Base-by-base conservation (phyloP, 2,888 invertebrate genomes). In the Pollenia griseotomentosa region DNA sequence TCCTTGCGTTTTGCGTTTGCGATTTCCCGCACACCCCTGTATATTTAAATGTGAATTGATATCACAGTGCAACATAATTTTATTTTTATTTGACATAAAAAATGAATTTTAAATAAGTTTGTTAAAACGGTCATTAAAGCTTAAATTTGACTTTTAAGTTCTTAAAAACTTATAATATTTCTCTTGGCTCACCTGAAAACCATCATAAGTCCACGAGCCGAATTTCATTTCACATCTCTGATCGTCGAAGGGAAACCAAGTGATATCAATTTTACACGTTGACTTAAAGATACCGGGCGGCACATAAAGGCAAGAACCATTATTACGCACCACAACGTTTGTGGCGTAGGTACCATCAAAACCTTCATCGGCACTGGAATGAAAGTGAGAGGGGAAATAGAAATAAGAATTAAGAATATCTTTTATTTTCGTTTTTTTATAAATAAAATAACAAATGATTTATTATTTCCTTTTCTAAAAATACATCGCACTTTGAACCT, bases 231-330 rank as follows among this genome's bases (percentile, higher is more conserved):
- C 97, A 94, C 99, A 99, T 90, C 97, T 96, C 94, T 99, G 99
- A 94, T 99, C 99, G 94, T 99, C 99, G 94, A 99, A 99, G 83
- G 99, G 99, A 94, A 99, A 99, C 99, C 99, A 99, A 90, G 98
- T 99, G 95, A 99, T 99, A 95, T 99, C 98, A 92, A 99, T 99
- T 94, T 98, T 98, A 95, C 99, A 99, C 89, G 99, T 99, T 94
- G 98, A 98, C 94, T 98, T 98, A 95, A 99, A 98, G 94, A 99
- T 99, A 90, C 99, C 99, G 77, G 99, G 99, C 89, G 99, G 99
- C 91, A 99, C 97, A 95, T 98, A 99, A 88, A 98, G 95, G 93
- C 98, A 98, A 91, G 97, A 97, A 89, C 99, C 99, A 94, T 98
- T 98, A 95, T 97, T 97, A 89, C 97, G 96, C 89, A 99, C 98